Conservation (phyloP, 2,888 invertebrate species). For the Julus scanicus region DNA sequence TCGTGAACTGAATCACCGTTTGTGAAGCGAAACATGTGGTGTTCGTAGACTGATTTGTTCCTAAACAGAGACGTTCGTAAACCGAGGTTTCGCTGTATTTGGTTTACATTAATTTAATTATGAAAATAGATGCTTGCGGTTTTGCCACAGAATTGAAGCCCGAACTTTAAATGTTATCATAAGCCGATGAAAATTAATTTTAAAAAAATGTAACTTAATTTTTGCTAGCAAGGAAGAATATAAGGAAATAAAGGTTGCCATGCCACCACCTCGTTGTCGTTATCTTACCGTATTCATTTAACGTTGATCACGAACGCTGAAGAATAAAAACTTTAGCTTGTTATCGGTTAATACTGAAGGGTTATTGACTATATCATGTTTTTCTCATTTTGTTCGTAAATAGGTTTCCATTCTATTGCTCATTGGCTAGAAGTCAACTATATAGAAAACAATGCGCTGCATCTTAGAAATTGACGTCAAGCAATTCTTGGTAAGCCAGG, state of each 20-base stretch:
- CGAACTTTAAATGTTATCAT: neutral
- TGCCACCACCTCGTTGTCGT: neutral
- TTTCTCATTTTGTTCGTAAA: neutral
- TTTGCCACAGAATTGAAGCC: no score
- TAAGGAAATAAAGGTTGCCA: constrained; percentile 18
- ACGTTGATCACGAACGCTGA: neutral
- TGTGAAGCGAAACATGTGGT: no score
- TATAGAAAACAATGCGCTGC: neutral
- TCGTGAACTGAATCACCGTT: no score
- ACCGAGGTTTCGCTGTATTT: no score
- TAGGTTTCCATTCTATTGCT: neutral
- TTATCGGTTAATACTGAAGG: neutral
- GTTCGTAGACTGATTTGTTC: no score
- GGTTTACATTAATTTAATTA: neutral
- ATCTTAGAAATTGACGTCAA: neutral
- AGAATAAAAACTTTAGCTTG: neutral
- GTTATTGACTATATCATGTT: neutral
- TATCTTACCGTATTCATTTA: neutral
- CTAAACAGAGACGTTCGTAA: no score
- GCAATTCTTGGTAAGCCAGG: no score
- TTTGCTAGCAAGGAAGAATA: neutral
- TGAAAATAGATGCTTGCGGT: neutral
- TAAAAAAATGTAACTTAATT: no score
- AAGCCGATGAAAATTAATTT: no score
- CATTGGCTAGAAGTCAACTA: neutral